A percentile compares a stretch with the other conserved stretches of the same genome.
Evolutionary conservation across 2,797 vertebrate species (phyloP).

Genomic region (Sternotherus odoratus): DNA sequence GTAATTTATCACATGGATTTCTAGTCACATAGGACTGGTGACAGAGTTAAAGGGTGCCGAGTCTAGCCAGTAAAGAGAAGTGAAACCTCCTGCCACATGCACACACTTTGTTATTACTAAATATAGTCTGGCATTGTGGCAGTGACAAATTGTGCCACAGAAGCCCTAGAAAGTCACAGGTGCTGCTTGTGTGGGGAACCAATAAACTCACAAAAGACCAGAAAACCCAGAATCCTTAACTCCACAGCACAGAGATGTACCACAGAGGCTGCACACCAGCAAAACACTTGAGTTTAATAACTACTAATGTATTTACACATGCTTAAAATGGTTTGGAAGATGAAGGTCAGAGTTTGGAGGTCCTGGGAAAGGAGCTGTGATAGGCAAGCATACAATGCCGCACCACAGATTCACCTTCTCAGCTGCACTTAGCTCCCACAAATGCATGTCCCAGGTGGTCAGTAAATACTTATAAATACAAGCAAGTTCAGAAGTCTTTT

Average conservation of each 20-base stretch:
- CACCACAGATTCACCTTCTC: fast-evolving
- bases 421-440: neutral
- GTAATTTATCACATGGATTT: neutral
- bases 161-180: neutral
- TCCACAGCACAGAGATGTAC: neutral
- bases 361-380: neutral
- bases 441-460: neutral
- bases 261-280: neutral
- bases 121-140: neutral
- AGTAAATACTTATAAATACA: neutral
- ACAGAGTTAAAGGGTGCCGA: neutral
- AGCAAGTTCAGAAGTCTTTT: neutral
- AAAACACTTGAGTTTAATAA: neutral
- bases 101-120: neutral
- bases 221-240: neutral
- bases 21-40: neutral
- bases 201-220: neutral
- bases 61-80: neutral
- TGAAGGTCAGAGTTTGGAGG: neutral
- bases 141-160: neutral
- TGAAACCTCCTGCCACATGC: neutral
- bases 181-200: neutral
- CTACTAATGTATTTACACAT: neutral
- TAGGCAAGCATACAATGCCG: neutral
- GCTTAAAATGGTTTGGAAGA: neutral